Conservation (phyloP, 2,113 vertebrate genomes). For the Campylorhamphus procurvoides region DNA sequence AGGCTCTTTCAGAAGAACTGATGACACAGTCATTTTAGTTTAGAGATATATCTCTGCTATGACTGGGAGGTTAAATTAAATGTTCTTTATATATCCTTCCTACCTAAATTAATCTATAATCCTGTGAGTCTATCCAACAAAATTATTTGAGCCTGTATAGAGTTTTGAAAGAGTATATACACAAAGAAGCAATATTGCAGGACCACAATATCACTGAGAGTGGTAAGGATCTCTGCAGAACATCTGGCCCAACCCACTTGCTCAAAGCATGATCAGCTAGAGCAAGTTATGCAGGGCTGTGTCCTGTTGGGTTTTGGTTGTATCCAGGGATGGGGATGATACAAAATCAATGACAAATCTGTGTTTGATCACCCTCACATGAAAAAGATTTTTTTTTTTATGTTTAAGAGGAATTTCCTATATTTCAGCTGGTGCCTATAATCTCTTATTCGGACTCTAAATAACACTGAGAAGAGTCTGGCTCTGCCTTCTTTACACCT, state of each 20-base stretch:
- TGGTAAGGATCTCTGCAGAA: background rate
- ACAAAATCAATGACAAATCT: background rate
- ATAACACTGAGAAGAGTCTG: background rate
- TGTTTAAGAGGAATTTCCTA: background rate
- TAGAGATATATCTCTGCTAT: background rate
- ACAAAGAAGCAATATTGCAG: background rate
- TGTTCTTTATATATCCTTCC: background rate
- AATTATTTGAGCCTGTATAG: background rate
- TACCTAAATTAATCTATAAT: background rate
- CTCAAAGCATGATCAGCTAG: background rate
- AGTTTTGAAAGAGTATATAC: background rate
- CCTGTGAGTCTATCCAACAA: background rate
- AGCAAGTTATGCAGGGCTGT: background rate
- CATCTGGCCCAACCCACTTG: fast-evolving
- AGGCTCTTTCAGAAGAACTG: background rate
- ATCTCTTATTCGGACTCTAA: background rate
- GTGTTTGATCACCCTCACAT: background rate
- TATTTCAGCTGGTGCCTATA: background rate
- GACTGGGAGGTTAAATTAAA: background rate
- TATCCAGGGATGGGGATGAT: background rate
- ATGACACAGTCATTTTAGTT: background rate
- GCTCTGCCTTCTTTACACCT: background rate
- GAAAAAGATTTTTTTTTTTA: background rate
- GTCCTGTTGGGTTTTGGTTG: background rate
- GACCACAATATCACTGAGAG: background rate